A percentile compares a stretch with the other conserved stretches of the same genome.
phyloP scores from a whole-genome alignment of 1,140 invertebrate species.

The Drosophila kurseongensis region DNA sequence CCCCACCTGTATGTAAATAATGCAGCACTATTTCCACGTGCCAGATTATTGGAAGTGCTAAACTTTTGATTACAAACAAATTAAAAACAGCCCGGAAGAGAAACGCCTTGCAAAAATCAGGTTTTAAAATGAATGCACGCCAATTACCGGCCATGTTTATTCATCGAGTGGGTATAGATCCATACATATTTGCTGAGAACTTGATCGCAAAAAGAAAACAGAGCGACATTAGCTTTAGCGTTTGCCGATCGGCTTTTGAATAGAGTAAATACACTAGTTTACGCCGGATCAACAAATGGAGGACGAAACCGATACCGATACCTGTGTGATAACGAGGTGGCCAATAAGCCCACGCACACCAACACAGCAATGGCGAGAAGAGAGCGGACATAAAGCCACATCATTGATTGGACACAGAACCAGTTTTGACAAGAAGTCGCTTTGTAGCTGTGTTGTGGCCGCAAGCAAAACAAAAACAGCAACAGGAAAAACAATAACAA shows the following conservation, averaged over 20 bases:
- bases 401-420: constrained; percentile 44
- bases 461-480: constrained; percentile 65
- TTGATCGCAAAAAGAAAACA: constrained; percentile 8
- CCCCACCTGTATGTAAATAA: neutral
- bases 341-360: constrained; percentile 34
- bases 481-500: constrained; percentile 72
- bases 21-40: constrained; percentile 38
- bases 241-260: constrained; percentile 10
- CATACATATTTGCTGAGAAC: constrained; percentile 1
- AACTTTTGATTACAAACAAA: constrained; percentile 21
- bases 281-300: constrained; percentile 11
- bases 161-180: constrained; percentile 13
- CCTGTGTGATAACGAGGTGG: constrained; percentile 38
- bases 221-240: constrained; percentile 10
- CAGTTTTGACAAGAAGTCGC: constrained; percentile 64
- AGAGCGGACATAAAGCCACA: constrained; percentile 50
- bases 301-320: constrained; percentile 33
- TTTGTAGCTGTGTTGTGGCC: constrained; percentile 57
- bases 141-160: constrained; percentile 32
- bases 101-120: constrained; percentile 41
- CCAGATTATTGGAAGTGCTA: constrained; percentile 7
- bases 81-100: constrained; percentile 30
- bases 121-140: constrained; percentile 23
- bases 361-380: constrained; percentile 15
- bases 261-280: constrained; percentile 18